These are phyloP conservation scores for Tachysurus vachellii DNA, from an alignment of 2,113 vertebrate species.

Conservation along the genomic window DNA sequence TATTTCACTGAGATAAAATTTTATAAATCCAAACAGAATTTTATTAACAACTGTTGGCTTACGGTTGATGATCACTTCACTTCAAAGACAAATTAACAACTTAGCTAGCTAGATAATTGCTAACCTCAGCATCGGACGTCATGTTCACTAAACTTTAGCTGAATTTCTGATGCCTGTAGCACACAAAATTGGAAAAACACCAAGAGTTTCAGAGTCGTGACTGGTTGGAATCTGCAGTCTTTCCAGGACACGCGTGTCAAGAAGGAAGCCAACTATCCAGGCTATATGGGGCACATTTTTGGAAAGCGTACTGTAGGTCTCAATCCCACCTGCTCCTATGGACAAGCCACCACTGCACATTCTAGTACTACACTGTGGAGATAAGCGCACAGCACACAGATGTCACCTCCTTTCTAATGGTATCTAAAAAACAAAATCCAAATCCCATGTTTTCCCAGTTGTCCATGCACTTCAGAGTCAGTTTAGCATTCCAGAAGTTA, in stretches of 20 bases:
- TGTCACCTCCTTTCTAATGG: background rate
- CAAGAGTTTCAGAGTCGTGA: too few species aligned
- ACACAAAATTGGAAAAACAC: too few species aligned
- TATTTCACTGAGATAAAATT: background rate
- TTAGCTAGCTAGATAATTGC: background rate
- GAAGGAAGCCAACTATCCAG: too few species aligned
- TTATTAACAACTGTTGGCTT: background rate
- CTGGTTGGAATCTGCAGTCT: too few species aligned
- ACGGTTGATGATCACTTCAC: background rate
- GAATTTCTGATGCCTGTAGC: too few species aligned
- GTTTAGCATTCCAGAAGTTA: slow-evolving; percentile 86
- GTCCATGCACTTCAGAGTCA: slow-evolving; percentile 87
- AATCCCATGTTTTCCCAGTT: slow-evolving; percentile 47
- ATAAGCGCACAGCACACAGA: background rate
- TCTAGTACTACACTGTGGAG: background rate
- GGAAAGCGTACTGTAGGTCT: background rate
- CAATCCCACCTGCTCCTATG: background rate
- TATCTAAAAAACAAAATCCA: background rate
- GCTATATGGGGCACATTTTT: background rate
- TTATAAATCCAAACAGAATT: too few species aligned
- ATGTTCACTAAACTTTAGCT: too few species aligned
- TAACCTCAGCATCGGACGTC: background rate
- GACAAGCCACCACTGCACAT: background rate
- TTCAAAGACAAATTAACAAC: background rate
- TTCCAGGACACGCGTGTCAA: too few species aligned